Evolutionary conservation across 2,888 invertebrate genomes (phyloP).

Genomic region (Notodonta dromedarius): DNA sequence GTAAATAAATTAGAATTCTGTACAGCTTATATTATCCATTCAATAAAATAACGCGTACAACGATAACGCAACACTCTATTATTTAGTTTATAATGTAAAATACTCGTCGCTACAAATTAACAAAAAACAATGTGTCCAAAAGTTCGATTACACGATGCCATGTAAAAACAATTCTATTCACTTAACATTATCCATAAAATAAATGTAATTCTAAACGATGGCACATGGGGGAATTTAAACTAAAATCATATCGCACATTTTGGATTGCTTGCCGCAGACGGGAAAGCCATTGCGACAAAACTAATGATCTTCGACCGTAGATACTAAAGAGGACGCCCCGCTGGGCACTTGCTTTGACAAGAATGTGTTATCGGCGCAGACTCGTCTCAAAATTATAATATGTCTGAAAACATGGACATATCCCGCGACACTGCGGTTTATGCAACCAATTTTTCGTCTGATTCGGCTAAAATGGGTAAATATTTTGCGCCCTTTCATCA

Average conservation of each 20-base stretch:
- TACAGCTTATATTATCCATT: constrained; percentile 42
- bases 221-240: constrained; percentile 24
- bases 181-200: constrained; percentile 58
- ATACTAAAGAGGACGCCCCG: too few species aligned
- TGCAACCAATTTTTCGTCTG: too few species aligned
- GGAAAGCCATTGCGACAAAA: too few species aligned
- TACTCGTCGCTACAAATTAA: constrained; percentile 56
- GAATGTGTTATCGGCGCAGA: too few species aligned
- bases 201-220: constrained; percentile 32
- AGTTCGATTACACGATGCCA: constrained; percentile 30
- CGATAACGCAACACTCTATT: constrained; percentile 60
- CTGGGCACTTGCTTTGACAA: too few species aligned
- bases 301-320: too few species aligned
- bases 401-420: too few species aligned
- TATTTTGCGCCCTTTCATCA: too few species aligned
- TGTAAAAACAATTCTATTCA: constrained; percentile 52
- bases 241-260: constrained; percentile 12
- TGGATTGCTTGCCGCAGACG: neutral
- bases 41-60: constrained; percentile 38
- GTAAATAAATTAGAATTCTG: constrained; percentile 8
- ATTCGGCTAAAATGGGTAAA: too few species aligned
- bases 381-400: too few species aligned
- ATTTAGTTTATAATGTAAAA: constrained; percentile 56
- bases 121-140: constrained; percentile 56
- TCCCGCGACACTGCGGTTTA: too few species aligned